Base-by-base conservation (phyloP, 2,113 vertebrate genomes). In the Albula glossodonta region DNA sequence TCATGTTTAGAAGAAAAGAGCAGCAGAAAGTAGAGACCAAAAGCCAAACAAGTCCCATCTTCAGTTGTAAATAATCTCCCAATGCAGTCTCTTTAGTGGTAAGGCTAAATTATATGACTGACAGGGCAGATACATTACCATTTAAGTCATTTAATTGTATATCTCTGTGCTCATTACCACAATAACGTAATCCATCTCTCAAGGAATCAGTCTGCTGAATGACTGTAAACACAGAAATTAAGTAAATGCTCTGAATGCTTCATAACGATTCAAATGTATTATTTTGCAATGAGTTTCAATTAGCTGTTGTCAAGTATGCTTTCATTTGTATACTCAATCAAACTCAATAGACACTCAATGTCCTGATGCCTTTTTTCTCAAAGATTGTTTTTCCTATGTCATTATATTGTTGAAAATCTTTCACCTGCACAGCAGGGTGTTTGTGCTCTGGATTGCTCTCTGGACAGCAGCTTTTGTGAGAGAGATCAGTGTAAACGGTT, bases 351-450 rank as follows among this genome's bases (percentile, higher is more conserved):
- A n/a, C 41, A 49, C 49, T 79, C 81, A 49, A 52, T 74, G 81
- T 84, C 88, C 74, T 86, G 88, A 91, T 91, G 90, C 87, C 89
- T 88, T 85, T 80, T 70, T 86, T 85, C 86, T 88, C 82, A 57
- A 83, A 89, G 89, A 80, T 89, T 87, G 70, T 88, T 86, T 89
- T 87, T 86, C 87, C 51, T 81, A 89, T 51, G 13, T 80, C 85
- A 41, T 88, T 86, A 88, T 89, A 88, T 89, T 78, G 81, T 66
- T 60, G 88, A 88, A 91, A 87, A 87, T 86, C 88, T 88, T 91
- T 90, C 87, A 87, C 87, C 83, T 88, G 85, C 90, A 88, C 91
- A 66, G n/a, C 70, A 74, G 89, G 84, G 85, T n/a, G 82, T 66
- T 87, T 85, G 80, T 1, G 48, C 84, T 41, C 7, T 66, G 86